phyloP scores from a whole-genome alignment of 2,113 vertebrate genomes.

The rabbit (Oryctolagus cuniculus) region mOryCun1.1 NC_091445.1:17733001-17733500 shows the following conservation, averaged over 20 bases:
- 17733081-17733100: not conserved
- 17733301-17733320: not conserved
- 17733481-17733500: constrained; percentile 57
- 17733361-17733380: not conserved
- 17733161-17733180: constrained; percentile 59
- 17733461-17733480: constrained; percentile 34
- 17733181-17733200: constrained; percentile 63
- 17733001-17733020: not conserved
- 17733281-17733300: not conserved
- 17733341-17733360: not conserved
- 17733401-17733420: not conserved
- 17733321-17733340: not conserved
- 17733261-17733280: constrained; percentile 54
- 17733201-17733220: constrained; percentile 71
- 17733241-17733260: constrained; percentile 65
- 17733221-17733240: constrained; percentile 70
- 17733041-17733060: not conserved
- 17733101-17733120: not conserved
- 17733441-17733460: constrained; percentile 12
- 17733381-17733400: not conserved
- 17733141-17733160: constrained; percentile 24
- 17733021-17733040: constrained; percentile 28
- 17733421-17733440: not conserved
- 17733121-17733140: constrained; percentile 9
- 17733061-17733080: not conserved